Conservation (phyloP, 2,113 vertebrate genomes). For the Asarcornis scutulata region DNA sequence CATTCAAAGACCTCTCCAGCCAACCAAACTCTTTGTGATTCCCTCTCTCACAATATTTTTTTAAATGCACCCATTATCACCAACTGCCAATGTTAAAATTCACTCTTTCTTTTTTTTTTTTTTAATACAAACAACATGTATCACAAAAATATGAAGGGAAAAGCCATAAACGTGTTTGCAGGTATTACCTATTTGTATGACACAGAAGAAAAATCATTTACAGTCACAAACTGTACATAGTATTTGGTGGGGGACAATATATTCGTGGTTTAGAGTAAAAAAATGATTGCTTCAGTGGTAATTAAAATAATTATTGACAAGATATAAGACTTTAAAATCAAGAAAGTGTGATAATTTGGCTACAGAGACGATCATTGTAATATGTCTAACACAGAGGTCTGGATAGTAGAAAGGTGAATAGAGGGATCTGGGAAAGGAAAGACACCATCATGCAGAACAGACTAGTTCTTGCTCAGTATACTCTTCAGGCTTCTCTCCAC, state of each 20-base stretch:
- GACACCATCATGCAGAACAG: slow-evolving; percentile 76
- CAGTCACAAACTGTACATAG: slow-evolving; percentile 89
- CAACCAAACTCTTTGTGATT: neutral
- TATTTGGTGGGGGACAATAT: slow-evolving; percentile 72
- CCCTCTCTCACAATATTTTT: neutral
- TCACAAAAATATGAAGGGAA: slow-evolving; percentile 81
- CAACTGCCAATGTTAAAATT: slow-evolving; percentile 76
- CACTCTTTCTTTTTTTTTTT: slow-evolving; percentile 6
- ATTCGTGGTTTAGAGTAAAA: slow-evolving; percentile 74
- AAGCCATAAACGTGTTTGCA: slow-evolving; percentile 80
- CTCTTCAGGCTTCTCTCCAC: slow-evolving; percentile 96
- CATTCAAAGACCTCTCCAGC: neutral
- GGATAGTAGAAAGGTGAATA: slow-evolving; percentile 53
- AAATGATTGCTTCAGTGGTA: slow-evolving; percentile 72
- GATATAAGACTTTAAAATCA: slow-evolving; percentile 78
- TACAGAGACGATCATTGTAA: slow-evolving; percentile 80
- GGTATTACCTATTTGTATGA: slow-evolving; percentile 80
- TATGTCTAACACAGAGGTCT: slow-evolving; percentile 59
- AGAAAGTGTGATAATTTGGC: slow-evolving; percentile 70
- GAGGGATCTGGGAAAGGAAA: slow-evolving; percentile 50
- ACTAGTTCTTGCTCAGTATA: slow-evolving; percentile 90
- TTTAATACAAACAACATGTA: slow-evolving; percentile 76
- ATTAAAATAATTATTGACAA: slow-evolving; percentile 76
- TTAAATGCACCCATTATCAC: slow-evolving; percentile 57
- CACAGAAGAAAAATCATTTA: slow-evolving; percentile 83